A percentile compares a stretch with the other conserved stretches of the same genome.
Evolutionary conservation across 2,113 vertebrate genomes (phyloP).

Genomic region (Lichenostomus cassidix): DNA sequence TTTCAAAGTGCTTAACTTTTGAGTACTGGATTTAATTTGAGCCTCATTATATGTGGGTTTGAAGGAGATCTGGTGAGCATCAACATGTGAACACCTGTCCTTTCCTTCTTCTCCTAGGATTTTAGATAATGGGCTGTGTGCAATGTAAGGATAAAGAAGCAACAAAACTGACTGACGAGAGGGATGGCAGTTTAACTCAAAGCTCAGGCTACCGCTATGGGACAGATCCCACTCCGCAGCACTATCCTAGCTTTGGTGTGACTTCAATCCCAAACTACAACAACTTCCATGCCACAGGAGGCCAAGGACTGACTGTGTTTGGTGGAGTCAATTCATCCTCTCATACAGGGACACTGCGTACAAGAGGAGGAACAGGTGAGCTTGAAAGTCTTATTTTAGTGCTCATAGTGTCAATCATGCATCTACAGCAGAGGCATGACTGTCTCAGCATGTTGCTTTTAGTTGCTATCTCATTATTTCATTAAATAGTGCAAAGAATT

Average conservation of each 20-base stretch:
- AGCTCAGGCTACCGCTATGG: conserved; percentile 90
- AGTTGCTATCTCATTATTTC: not conserved
- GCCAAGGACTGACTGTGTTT: conserved; percentile 89
- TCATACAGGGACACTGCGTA: conserved; percentile 89
- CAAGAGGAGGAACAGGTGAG: conserved; percentile 90
- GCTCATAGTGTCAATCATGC: not conserved
- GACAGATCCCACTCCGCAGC: conserved; percentile 90
- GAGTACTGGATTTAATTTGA: not conserved
- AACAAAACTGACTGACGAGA: conserved; percentile 92
- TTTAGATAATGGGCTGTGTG: conserved; percentile 99
- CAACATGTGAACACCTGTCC: not conserved
- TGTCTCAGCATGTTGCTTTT: not conserved
- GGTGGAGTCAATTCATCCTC: conserved; percentile 91
- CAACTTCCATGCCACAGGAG: conserved; percentile 87
- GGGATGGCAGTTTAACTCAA: conserved; percentile 88
- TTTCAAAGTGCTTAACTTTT: not conserved
- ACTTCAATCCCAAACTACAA: conserved; percentile 96
- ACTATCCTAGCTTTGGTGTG: conserved; percentile 89
- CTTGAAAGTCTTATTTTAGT: not conserved
- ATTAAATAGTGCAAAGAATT: not conserved
- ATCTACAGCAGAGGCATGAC: not conserved
- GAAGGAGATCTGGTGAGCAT: not conserved
- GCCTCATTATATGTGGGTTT: not conserved
- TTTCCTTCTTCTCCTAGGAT: conserved; percentile 72
- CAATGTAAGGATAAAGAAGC: conserved; percentile 99